Evolutionary conservation across 2,888 invertebrate genomes (phyloP).

Genomic region (Phaedon cochleariae): DNA sequence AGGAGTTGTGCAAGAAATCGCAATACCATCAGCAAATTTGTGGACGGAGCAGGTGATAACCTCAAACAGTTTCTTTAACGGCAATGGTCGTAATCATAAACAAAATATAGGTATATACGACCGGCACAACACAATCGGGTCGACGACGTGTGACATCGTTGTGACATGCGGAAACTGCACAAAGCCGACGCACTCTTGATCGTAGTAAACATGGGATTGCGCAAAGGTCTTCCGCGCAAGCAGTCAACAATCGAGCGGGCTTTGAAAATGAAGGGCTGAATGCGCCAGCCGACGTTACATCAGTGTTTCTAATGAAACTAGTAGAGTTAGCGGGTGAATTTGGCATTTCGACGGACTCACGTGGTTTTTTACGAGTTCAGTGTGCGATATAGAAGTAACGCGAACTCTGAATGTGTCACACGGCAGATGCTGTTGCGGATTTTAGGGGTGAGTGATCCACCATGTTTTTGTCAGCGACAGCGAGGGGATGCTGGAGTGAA

Average conservation of each 20-base stretch:
- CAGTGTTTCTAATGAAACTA: conserved; percentile 51
- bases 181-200: conserved; percentile 23
- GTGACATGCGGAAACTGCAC: conserved; percentile 32
- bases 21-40: no score
- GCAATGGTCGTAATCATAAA: no score
- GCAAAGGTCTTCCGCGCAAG: conserved; percentile 41
- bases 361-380: conserved; percentile 43
- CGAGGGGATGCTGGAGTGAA: not conserved
- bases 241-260: conserved; percentile 47
- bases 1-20: no score
- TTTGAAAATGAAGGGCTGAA: conserved; percentile 49
- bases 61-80: no score
- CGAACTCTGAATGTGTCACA: conserved; percentile 28
- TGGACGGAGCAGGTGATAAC: no score
- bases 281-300: conserved; percentile 44
- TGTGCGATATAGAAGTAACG: conserved; percentile 18
- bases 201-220: conserved; percentile 42
- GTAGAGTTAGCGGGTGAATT: conserved; percentile 48
- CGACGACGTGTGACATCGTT: not conserved
- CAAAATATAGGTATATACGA: no score
- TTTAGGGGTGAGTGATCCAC: conserved; percentile 43
- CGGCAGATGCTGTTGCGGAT: conserved; percentile 23
- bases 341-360: conserved; percentile 45
- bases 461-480: conserved; percentile 28
- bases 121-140: not conserved